These are phyloP conservation scores for Ctenopoma kingsleyae DNA, from an alignment of 2,797 vertebrate genomes.

Conservation along the genomic window DNA sequence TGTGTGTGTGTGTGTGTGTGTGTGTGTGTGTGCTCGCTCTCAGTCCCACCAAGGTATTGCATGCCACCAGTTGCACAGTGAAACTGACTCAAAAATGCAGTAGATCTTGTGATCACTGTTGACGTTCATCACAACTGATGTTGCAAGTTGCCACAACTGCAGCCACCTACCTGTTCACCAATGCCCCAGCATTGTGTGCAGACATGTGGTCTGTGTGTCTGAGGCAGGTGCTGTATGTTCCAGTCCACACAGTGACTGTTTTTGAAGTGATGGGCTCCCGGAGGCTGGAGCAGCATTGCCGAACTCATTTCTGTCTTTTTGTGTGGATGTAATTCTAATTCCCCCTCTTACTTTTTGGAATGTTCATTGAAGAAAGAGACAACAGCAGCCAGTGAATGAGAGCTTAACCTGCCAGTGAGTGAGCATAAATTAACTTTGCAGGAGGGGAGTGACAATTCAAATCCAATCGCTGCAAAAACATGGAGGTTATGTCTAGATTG, in stretches of 20 bases:
- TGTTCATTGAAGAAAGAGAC: conserved; percentile 45
- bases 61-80: conserved; percentile 20
- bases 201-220: conserved; percentile 30
- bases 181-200: conserved; percentile 9
- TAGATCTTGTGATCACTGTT: conserved; percentile 9
- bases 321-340: conserved; percentile 47
- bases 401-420: conserved; percentile 22
- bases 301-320: conserved; percentile 42
- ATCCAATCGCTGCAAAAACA: conserved; percentile 9
- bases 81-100: conserved; percentile 19
- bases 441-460: conserved; percentile 3
- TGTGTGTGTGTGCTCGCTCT: neutral
- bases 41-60: conserved; percentile 30
- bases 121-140: conserved; percentile 6
- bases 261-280: conserved; percentile 63
- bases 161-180: conserved; percentile 22
- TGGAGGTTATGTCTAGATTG: conserved; percentile 35
- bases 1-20: neutral
- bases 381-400: conserved; percentile 31
- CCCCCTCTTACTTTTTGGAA: conserved; percentile 36
- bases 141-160: conserved; percentile 7
- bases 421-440: conserved; percentile 30
- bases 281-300: conserved; percentile 30
- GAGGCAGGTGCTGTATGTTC: conserved; percentile 56
- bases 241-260: conserved; percentile 38